Conservation (phyloP, 2,113 vertebrate genomes). For the Benitochromis conjunctus region DNA sequence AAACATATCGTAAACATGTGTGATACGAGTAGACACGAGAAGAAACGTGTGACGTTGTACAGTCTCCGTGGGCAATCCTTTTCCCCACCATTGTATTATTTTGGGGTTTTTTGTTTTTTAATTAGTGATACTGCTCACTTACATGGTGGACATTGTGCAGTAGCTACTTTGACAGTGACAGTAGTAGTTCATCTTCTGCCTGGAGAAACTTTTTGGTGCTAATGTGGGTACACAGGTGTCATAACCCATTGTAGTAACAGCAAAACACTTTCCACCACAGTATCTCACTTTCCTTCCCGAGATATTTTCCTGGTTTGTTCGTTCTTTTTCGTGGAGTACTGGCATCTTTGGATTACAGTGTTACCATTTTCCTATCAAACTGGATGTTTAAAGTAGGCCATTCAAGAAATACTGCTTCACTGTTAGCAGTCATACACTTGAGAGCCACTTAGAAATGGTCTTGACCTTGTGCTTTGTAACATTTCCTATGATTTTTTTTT, state of each 20-base stretch:
- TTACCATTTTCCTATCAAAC: background rate
- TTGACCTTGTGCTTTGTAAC: background rate
- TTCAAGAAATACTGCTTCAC: background rate
- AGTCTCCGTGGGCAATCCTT: background rate
- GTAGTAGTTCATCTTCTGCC: background rate
- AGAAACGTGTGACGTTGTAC: background rate
- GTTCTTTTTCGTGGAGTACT: background rate
- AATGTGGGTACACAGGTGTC: background rate
- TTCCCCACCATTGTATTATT: accelerated
- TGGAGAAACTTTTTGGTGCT: background rate
- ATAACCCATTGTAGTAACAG: background rate
- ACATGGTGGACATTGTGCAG: background rate
- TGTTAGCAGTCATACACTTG: background rate
- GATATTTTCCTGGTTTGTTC: background rate
- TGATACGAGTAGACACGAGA: background rate
- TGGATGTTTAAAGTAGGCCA: background rate
- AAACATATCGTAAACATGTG: background rate
- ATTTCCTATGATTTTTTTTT: background rate
- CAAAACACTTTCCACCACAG: background rate
- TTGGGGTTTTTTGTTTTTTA: background rate
- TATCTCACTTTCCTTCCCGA: background rate
- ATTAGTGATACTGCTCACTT: background rate
- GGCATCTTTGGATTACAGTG: background rate
- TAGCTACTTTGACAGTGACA: background rate
- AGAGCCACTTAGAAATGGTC: background rate